Conservation (phyloP, 2,888 invertebrate species). For the Gari tellinella region DNA sequence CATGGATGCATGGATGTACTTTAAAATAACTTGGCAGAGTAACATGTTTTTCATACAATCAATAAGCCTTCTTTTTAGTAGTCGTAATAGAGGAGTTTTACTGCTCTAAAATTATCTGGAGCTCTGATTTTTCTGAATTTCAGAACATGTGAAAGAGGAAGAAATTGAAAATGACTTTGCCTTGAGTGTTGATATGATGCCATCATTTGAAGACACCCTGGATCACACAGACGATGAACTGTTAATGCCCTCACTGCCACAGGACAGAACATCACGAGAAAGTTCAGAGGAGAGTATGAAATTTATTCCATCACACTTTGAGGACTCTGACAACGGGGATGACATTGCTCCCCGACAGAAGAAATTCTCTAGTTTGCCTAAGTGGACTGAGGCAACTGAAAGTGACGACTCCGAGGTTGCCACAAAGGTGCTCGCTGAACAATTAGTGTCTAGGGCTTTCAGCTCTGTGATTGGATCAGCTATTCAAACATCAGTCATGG, state of each 20-base stretch:
- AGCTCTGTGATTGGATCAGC: conserved; percentile 75
- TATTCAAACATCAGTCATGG: conserved; percentile 64
- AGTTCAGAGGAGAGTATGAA: conserved; percentile 51
- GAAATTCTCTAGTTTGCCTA: background rate
- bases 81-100: no score
- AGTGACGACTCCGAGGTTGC: no score
- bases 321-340: conserved; percentile 65
- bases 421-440: background rate
- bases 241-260: conserved; percentile 19
- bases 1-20: no score
- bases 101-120: no score
- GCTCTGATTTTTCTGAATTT: no score
- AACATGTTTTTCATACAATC: no score
- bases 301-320: conserved; percentile 74
- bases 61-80: no score
- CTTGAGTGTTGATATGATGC: conserved; percentile 73
- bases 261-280: conserved; percentile 26
- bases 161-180: conserved; percentile 69
- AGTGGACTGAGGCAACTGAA: no score
- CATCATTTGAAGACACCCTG: conserved; percentile 73
- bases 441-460: conserved; percentile 70
- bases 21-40: no score
- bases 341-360: background rate
- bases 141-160: conserved; percentile 18
- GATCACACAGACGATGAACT: conserved; percentile 78